Conservation (phyloP, 2,888 invertebrate genomes). For the Oscheius sp. region DNA sequence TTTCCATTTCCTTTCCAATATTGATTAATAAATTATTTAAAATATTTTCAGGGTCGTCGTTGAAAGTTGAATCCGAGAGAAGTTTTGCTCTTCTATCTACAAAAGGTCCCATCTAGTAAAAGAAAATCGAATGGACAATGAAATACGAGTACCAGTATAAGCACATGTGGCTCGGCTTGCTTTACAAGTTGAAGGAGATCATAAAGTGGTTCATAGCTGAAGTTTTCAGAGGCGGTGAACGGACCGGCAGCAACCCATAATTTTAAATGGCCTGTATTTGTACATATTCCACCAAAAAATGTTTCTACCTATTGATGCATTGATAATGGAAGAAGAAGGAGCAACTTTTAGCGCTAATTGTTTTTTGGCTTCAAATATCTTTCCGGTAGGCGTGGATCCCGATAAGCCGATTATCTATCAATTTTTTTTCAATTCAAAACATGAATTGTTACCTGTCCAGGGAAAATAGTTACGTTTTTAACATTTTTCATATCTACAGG, state of each 20-base stretch:
- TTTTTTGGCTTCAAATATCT: conserved; percentile 28
- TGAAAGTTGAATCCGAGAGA: conserved; percentile 16
- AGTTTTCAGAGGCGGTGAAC: conserved; percentile 43
- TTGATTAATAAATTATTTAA: conserved; percentile 21
- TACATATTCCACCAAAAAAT: not conserved
- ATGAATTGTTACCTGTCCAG: conserved; percentile 34
- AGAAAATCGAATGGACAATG: not conserved
- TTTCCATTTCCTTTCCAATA: conserved; percentile 26
- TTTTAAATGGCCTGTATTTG: conserved; percentile 27
- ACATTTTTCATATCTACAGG: conserved; percentile 42
- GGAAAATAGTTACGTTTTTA: conserved; percentile 42
- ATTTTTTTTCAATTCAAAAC: not conserved
- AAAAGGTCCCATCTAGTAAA: conserved; percentile 48
- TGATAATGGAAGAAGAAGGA: not conserved
- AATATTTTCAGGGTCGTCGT: not conserved
- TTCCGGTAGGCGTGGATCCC: conserved; percentile 40
- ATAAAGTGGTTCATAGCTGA: conserved; percentile 46
- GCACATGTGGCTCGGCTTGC: conserved; percentile 37
- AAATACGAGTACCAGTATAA: conserved; percentile 38
- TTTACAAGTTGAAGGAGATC: conserved; percentile 44
- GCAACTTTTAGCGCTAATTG: not conserved
- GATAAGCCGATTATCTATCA: conserved; percentile 42
- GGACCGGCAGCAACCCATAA: conserved; percentile 52
- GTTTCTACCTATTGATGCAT: not conserved
- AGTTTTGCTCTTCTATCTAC: conserved; percentile 45